phyloP scores from a whole-genome alignment of 2,888 invertebrate genomes.

The Drosophila kuntzei region DNA sequence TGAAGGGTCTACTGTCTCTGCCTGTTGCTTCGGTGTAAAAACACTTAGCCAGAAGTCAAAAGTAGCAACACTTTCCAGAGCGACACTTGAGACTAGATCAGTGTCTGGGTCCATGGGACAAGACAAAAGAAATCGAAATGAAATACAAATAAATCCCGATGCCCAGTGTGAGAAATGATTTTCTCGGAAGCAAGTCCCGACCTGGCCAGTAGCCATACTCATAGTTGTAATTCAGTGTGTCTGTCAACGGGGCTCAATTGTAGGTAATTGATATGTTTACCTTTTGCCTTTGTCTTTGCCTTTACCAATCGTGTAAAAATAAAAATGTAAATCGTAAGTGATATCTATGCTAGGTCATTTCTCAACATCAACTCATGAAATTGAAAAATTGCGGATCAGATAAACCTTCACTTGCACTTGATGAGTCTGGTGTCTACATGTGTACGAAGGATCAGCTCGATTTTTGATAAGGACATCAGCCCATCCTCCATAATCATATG shows the following conservation, averaged over 20 bases:
- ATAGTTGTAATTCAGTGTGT: conserved; percentile 31
- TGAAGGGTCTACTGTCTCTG: conserved; percentile 55
- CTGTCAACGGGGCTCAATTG: conserved; percentile 74
- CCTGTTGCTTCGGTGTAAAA: conserved; percentile 46
- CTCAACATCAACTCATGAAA: conserved; percentile 75
- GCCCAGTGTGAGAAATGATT: conserved; percentile 74
- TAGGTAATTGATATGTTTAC: conserved; percentile 80
- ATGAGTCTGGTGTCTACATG: conserved; percentile 20
- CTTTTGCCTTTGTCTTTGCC: conserved; percentile 44
- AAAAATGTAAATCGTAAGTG: conserved; percentile 78
- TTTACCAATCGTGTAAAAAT: conserved; percentile 47
- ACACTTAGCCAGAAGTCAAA: conserved; percentile 76
- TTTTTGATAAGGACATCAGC: conserved; percentile 29
- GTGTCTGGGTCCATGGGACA: conserved; percentile 13
- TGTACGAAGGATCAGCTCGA: conserved; percentile 4
- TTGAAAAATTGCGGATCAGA: conserved; percentile 77
- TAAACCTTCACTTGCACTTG: conserved; percentile 50
- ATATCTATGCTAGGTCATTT: conserved; percentile 66
- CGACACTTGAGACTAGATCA: conserved; percentile 61
- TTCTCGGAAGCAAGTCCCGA: conserved; percentile 63
- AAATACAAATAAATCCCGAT: conserved; percentile 77
- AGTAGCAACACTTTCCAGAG: conserved; percentile 69
- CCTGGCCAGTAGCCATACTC: conserved; percentile 29
- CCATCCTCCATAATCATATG: conserved; percentile 24
- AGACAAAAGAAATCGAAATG: conserved; percentile 79